A percentile compares a stretch with the other conserved stretches of the same genome.
These are phyloP conservation scores for Varanus komodoensis DNA, from an alignment of 2,113 vertebrate species.

Conservation along the genomic window DNA sequence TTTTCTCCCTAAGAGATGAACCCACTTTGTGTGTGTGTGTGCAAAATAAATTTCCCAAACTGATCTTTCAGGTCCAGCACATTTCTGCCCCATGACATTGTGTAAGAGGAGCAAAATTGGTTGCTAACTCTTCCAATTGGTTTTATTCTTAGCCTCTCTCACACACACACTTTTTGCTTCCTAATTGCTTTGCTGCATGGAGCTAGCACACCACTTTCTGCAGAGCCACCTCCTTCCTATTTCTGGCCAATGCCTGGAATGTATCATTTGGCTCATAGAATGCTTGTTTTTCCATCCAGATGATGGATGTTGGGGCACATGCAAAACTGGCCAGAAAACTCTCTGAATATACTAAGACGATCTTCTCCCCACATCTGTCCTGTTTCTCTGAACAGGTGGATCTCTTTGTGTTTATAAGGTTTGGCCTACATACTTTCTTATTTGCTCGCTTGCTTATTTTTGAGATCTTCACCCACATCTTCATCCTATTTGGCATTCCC, in stretches of 20 bases:
- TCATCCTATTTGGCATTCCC: too few species aligned
- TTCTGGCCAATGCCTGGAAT: slow-evolving; percentile 4
- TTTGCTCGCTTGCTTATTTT: not conserved
- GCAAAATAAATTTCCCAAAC: slow-evolving; percentile 15
- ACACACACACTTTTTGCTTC: not conserved
- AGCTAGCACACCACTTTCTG: not conserved
- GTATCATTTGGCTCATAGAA: slow-evolving; percentile 6
- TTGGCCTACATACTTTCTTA: not conserved
- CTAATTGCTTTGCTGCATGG: not conserved
- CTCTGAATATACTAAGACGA: slow-evolving; percentile 19
- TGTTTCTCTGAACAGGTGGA: slow-evolving; percentile 8
- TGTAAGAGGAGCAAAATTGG: not conserved
- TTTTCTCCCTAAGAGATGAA: not conserved
- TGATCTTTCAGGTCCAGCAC: not conserved
- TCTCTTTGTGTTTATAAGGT: not conserved
- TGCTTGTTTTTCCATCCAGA: slow-evolving; percentile 31
- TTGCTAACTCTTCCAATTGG: slow-evolving; percentile 10
- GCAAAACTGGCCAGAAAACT: slow-evolving; percentile 46
- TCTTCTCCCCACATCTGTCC: not conserved
- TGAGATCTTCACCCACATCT: too few species aligned
- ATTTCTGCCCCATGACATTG: not conserved
- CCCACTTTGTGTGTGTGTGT: not conserved
- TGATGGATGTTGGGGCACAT: slow-evolving; percentile 6
- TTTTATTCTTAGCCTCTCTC: slow-evolving; percentile 39
- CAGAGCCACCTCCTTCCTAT: not conserved